Conservation (phyloP, 2,888 invertebrate species). For the Metacarcinus magister region DNA sequence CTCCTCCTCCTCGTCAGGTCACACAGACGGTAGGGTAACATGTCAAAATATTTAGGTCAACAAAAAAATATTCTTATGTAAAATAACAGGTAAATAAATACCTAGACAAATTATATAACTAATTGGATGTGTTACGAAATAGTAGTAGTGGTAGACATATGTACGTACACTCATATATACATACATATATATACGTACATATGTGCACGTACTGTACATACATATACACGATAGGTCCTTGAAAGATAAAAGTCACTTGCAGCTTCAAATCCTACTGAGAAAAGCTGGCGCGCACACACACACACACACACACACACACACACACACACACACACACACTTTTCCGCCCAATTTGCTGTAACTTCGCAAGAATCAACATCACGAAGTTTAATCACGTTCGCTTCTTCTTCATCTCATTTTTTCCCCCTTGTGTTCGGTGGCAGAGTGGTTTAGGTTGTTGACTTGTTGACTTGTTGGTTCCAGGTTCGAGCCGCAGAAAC, state of each 20-base stretch:
- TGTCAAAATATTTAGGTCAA: not conserved
- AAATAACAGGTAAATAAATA: not conserved
- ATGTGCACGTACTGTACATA: not conserved
- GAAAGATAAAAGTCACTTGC: slow-evolving; percentile 7
- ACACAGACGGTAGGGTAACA: not conserved
- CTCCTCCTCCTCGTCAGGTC: not conserved
- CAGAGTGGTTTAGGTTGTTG: too few species aligned
- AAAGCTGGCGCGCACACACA: not conserved
- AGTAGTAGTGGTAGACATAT: not conserved
- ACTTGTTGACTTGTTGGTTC: too few species aligned
- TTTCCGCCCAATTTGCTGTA: too few species aligned
- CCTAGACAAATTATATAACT: not conserved
- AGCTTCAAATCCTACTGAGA: slow-evolving; percentile 9
- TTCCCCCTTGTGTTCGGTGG: too few species aligned
- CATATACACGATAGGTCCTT: not conserved
- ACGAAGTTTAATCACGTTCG: not conserved
- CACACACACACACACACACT: slow-evolving; percentile 22
- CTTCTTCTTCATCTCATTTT: too few species aligned
- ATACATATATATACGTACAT: not conserved
- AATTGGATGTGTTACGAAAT: not conserved
- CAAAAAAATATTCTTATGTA: not conserved
- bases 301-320: slow-evolving; percentile 26
- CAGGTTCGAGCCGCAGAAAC: too few species aligned
- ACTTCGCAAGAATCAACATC: not conserved
- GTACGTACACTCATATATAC: not conserved